Percentiles rank a stretch among this genome's conserved stretches.
These are phyloP conservation scores for Crepidodera aurea DNA, from an alignment of 2,888 invertebrate species.

Conservation along the genomic window DNA sequence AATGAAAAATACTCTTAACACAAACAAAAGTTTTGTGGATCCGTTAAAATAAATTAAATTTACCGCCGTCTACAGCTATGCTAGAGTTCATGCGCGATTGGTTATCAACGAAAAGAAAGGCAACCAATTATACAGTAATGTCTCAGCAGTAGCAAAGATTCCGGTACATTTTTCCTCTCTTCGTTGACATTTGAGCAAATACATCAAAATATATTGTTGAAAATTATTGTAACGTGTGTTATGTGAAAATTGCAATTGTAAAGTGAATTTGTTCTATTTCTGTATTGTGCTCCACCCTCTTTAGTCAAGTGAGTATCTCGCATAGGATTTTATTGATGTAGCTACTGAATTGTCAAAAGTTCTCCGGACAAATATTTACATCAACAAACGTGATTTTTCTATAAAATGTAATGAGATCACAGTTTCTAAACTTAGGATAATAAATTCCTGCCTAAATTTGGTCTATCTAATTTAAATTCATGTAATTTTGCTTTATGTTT, in stretches of 20 bases:
- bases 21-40: no score
- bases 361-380: not conserved
- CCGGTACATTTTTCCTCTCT: conserved; percentile 12
- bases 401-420: not conserved
- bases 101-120: not conserved
- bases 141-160: conserved; percentile 19
- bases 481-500: conserved; percentile 13
- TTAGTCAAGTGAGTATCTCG: conserved; percentile 17
- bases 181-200: conserved; percentile 14
- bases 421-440: not conserved
- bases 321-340: conserved; percentile 17
- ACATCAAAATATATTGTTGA: not conserved
- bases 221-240: conserved; percentile 13
- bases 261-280: conserved; percentile 13
- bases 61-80: not conserved
- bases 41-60: conserved; percentile 7
- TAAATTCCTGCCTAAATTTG: not conserved
- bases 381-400: conserved; percentile 1
- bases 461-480: not conserved
- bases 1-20: no score
- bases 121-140: conserved; percentile 22
- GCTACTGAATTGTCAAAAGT: conserved; percentile 8
- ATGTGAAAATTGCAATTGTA: conserved; percentile 20
- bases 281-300: conserved; percentile 21
- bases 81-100: not conserved